These are phyloP conservation scores for Psettodes erumei DNA, from an alignment of 2,113 vertebrate species.

Conservation along the genomic window DNA sequence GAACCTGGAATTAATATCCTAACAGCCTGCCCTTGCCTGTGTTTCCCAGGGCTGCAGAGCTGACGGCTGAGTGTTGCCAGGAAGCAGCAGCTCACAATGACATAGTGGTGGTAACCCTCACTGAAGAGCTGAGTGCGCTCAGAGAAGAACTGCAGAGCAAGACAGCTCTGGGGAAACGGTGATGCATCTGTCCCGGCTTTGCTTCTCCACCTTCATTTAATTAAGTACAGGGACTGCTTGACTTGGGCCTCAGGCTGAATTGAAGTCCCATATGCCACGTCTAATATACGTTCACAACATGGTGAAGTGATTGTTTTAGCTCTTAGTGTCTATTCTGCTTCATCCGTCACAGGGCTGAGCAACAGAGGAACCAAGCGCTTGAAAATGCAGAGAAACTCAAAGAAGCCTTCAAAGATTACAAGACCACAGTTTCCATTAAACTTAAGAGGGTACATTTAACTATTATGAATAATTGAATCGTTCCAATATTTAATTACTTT, in stretches of 20 bases:
- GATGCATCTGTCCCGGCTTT: background rate
- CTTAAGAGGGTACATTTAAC: conserved; percentile 83
- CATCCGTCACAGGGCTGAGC: conserved; percentile 86
- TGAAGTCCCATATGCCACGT: background rate
- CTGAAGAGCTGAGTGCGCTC: conserved; percentile 84
- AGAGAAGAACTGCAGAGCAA: conserved; percentile 84
- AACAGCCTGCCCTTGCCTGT: background rate
- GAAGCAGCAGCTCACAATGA: conserved; percentile 86
- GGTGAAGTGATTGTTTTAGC: background rate
- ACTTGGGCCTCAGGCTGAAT: background rate
- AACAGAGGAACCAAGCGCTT: conserved; percentile 93
- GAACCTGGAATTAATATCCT: background rate
- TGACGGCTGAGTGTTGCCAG: conserved; percentile 84
- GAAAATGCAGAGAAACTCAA: conserved; percentile 89
- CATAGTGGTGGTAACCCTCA: conserved; percentile 81
- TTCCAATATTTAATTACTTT: background rate
- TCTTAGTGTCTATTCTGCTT: background rate
- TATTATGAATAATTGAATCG: background rate
- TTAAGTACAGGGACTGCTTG: background rate
- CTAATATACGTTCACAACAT: background rate
- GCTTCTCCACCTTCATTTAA: background rate
- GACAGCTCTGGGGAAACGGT: conserved; percentile 88
- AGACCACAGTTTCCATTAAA: conserved; percentile 85
- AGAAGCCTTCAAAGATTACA: conserved; percentile 89
- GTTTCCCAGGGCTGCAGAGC: conserved; percentile 85